A percentile compares a stretch with the other conserved stretches of the same genome.
Evolutionary conservation across 2,888 invertebrate species (phyloP).

Genomic region (Fragum fragum): DNA sequence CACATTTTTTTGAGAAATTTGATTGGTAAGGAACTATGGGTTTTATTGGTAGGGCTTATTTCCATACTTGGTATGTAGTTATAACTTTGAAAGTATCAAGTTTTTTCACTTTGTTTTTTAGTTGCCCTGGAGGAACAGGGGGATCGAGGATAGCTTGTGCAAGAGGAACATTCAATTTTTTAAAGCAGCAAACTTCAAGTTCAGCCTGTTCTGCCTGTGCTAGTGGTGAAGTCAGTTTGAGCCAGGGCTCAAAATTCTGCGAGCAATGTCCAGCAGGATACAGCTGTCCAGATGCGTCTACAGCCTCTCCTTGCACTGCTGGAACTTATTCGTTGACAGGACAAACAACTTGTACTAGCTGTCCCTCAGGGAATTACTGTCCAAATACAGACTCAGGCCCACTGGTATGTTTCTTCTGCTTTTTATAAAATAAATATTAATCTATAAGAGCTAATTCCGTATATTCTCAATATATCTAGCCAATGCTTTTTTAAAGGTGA

Average conservation of each 20-base stretch:
- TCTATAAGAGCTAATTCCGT: no score
- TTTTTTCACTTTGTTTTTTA: not conserved
- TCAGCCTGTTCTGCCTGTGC: conserved; percentile 69
- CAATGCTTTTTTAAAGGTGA: no score
- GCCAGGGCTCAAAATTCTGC: conserved; percentile 73
- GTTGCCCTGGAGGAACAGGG: conserved; percentile 22
- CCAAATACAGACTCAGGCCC: conserved; percentile 63
- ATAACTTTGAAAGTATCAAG: no score
- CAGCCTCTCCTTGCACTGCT: conserved; percentile 71
- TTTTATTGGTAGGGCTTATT: no score
- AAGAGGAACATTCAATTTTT: conserved; percentile 72
- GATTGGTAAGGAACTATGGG: no score
- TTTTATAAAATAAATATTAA: no score
- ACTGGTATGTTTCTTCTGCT: conserved; percentile 58
- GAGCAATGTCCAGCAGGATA: conserved; percentile 80
- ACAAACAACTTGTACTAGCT: conserved; percentile 76
- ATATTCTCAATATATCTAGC: no score
- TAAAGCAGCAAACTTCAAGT: conserved; percentile 43
- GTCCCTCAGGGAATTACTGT: conserved; percentile 80
- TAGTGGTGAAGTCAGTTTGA: conserved; percentile 65
- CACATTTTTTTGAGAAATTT: not conserved
- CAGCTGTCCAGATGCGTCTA: conserved; percentile 68
- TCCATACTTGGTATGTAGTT: no score
- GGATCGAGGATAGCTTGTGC: conserved; percentile 59
- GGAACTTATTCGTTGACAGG: conserved; percentile 75